Evolutionary conservation across 2,888 invertebrate species (phyloP), one percentile per base, ranked within the genome.

Genomic region (Ophion slaviceki): DNA sequence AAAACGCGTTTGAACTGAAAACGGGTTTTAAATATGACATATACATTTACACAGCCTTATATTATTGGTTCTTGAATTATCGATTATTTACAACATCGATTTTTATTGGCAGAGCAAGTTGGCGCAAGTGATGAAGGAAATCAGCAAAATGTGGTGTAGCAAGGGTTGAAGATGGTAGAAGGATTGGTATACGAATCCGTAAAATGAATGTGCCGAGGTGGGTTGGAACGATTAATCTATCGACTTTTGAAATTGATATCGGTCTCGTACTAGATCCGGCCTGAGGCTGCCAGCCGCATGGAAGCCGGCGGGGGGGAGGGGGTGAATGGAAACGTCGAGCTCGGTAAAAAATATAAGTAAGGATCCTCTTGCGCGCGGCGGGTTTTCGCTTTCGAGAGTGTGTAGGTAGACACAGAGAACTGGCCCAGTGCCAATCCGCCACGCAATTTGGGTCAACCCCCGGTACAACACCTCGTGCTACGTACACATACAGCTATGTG

Each of bases 381-480:
- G 66, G 67, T 74, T 80, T 80, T 78, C 82, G 87, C 72, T 86
- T 74, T 82, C 85, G 85, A 87, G 53, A 17, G 84, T 85, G 76
- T 85, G 76, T 62, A 87, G 84, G 86, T 82, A 90, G 88, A 92
- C 90, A 91, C 87, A 89, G 90, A 88, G 87, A 89, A 89, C 90
- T 93, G 93, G 93, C 93, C 84, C 74, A 20, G 71, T 81, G 91
- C 93, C 93, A 93, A 90, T 89, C 87, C 89, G 85, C 86, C 80
- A 32, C 76, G 85, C 89, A 89, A 92, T 93, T 92, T 91, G 88
- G 92, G 91, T 92, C 92, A 92, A 90, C 87, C 77, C 87, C 75
- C 84, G 75, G 79, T 80, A 67, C 59, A 72, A 74, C 57, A 59
- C 36, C 70, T 66, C 36, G 28, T 20, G 4, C 24, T 61, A 61